Evolutionary conservation across 2,113 vertebrate genomes (phyloP).

Genomic region (Epinephelus lanceolatus): DNA sequence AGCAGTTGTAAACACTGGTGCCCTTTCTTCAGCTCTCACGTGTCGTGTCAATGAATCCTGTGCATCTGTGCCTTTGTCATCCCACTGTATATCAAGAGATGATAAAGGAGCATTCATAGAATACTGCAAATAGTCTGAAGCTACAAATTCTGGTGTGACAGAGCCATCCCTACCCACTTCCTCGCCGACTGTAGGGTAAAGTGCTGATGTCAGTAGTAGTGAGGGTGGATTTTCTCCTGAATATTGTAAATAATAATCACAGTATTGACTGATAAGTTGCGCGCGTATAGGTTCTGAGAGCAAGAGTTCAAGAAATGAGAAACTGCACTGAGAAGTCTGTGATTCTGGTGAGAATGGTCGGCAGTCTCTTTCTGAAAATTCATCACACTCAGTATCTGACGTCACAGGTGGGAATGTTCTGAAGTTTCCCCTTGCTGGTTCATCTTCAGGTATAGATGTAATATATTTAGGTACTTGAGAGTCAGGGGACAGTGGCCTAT

Average conservation of each 20-base stretch:
- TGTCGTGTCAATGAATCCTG: neutral
- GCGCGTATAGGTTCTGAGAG: conserved; percentile 65
- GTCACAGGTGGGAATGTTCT: conserved; percentile 16
- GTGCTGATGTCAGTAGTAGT: neutral
- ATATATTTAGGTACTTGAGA: conserved; percentile 16
- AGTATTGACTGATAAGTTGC: conserved; percentile 70
- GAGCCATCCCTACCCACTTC: neutral
- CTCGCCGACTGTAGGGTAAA: neutral
- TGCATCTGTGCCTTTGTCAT: neutral
- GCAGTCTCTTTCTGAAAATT: conserved; percentile 32
- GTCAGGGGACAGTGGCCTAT: conserved; percentile 5
- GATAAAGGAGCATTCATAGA: neutral
- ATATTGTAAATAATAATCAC: conserved; percentile 77
- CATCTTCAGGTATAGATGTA: conserved; percentile 11
- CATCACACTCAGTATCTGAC: conserved; percentile 31
- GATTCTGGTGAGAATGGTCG: conserved; percentile 73
- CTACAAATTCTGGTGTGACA: neutral
- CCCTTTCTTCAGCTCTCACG: neutral
- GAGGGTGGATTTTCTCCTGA: conserved; percentile 36
- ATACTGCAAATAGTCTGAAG: conserved; percentile 8
- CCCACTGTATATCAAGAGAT: neutral
- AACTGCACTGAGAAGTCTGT: conserved; percentile 76
- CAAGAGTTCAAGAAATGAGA: conserved; percentile 79
- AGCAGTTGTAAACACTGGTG: neutral
- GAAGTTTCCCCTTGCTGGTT: conserved; percentile 17